Evolutionary conservation across 1,140 invertebrate species (phyloP).

Genomic region (Papilio xuthus): DNA sequence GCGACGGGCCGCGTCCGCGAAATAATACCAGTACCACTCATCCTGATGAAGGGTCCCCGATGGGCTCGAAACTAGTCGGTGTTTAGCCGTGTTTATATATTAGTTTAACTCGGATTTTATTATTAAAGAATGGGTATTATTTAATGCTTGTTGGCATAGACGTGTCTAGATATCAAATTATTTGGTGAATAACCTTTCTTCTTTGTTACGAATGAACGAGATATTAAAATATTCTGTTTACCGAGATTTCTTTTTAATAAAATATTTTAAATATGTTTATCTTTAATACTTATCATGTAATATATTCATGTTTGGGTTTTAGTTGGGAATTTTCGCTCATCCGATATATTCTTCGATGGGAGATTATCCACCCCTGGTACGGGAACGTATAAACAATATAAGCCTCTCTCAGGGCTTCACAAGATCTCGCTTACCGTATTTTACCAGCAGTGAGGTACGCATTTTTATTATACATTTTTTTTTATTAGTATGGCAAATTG

Average conservation of each 20-base stretch:
- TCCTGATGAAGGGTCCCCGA: too few species aligned
- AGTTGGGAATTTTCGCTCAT: slow-evolving; percentile 85
- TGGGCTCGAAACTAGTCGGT: too few species aligned
- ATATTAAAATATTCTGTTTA: background rate
- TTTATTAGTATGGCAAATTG: background rate
- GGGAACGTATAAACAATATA: slow-evolving; percentile 81
- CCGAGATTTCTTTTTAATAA: background rate
- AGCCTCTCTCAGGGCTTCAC: slow-evolving; percentile 83
- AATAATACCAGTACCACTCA: too few species aligned
- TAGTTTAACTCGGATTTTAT: slow-evolving; percentile 6
- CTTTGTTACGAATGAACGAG: background rate
- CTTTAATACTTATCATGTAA: slow-evolving; percentile 21
- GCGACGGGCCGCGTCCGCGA: too few species aligned
- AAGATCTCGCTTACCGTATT: slow-evolving; percentile 83
- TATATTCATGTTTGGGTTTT: slow-evolving; percentile 47
- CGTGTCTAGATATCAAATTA: too few species aligned
- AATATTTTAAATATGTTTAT: background rate
- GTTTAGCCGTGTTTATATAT: too few species aligned
- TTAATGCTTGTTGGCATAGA: too few species aligned
- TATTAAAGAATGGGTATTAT: too few species aligned
- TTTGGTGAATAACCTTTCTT: background rate
- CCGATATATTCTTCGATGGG: slow-evolving; percentile 84
- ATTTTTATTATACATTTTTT: slow-evolving; percentile 33
- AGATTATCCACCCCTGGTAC: slow-evolving; percentile 85
- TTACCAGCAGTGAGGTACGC: slow-evolving; percentile 82